phyloP scores from a whole-genome alignment of 1,140 invertebrate genomes.

The Megalopta genalis region DNA sequence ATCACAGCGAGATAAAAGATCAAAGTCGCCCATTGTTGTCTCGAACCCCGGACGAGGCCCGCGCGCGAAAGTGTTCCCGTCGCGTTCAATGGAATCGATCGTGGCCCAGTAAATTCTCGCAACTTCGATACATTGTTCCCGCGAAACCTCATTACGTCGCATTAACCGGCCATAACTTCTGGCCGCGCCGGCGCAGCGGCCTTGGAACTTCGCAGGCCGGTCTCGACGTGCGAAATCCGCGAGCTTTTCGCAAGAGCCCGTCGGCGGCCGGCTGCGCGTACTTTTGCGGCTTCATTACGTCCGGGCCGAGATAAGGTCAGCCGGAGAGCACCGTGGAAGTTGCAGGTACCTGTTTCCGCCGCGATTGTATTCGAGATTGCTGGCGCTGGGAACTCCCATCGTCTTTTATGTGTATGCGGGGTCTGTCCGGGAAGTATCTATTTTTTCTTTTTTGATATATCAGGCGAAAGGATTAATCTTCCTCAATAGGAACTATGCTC shows the following conservation, averaged over 20 bases:
- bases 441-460: too few relatives aligned
- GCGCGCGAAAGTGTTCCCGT: conserved; percentile 29
- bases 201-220: conserved; percentile 36
- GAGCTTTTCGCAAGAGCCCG: background rate
- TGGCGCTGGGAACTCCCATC: conserved; percentile 16
- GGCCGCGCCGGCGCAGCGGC: background rate
- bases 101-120: conserved; percentile 22
- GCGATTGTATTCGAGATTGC: conserved; percentile 28
- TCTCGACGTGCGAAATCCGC: background rate
- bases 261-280: background rate
- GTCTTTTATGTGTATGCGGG: conserved; percentile 13
- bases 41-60: background rate
- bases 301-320: background rate
- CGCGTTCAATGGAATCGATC: conserved; percentile 40
- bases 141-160: conserved; percentile 19
- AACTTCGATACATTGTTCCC: conserved; percentile 7
- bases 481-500: too few relatives aligned
- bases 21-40: background rate
- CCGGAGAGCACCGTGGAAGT: too few relatives aligned
- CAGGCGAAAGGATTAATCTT: too few relatives aligned
- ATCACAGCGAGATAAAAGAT: background rate
- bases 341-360: background rate
- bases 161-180: conserved; percentile 29
- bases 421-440: too few relatives aligned
- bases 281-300: conserved; percentile 1